phyloP scores from a whole-genome alignment of 2,797 vertebrate species.

The Craterocephalus amniculus region DNA sequence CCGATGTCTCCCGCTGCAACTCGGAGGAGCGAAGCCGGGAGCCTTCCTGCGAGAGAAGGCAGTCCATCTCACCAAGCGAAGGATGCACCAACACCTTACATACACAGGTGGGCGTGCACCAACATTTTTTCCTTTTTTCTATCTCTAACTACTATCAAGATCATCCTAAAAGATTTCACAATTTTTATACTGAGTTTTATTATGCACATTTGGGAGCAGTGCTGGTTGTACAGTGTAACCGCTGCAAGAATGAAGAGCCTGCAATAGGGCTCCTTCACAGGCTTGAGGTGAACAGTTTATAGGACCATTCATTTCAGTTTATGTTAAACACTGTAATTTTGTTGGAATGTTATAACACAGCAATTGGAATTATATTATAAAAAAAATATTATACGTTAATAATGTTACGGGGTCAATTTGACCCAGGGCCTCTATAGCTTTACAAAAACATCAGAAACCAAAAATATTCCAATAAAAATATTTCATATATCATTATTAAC shows the following conservation, averaged over 20 bases:
- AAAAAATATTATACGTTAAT: too few species aligned
- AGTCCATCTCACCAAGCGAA: constrained; percentile 90
- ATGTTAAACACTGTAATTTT: not conserved
- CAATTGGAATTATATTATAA: not conserved
- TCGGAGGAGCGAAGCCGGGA: constrained; percentile 93
- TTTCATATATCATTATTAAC: too few species aligned
- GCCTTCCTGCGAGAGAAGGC: constrained; percentile 85
- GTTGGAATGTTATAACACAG: not conserved
- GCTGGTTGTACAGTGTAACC: too few species aligned
- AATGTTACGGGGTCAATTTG: too few species aligned
- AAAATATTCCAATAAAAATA: too few species aligned
- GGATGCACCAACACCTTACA: constrained; percentile 81
- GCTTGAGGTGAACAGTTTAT: too few species aligned
- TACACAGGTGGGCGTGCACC: constrained; percentile 82
- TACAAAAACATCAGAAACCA: too few species aligned
- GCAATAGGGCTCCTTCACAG: too few species aligned
- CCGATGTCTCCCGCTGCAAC: constrained; percentile 95
- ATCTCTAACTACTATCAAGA: not conserved
- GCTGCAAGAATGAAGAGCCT: too few species aligned
- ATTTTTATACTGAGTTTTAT: not conserved
- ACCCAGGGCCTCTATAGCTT: too few species aligned
- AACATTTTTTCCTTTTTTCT: too few species aligned
- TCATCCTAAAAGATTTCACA: not conserved
- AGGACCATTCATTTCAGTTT: not conserved
- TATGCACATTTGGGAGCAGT: too few species aligned